Percentiles rank a stretch among this genome's conserved stretches.
Evolutionary conservation across 2,797 vertebrate genomes (phyloP).

Genomic region (Synanceia verrucosa): DNA sequence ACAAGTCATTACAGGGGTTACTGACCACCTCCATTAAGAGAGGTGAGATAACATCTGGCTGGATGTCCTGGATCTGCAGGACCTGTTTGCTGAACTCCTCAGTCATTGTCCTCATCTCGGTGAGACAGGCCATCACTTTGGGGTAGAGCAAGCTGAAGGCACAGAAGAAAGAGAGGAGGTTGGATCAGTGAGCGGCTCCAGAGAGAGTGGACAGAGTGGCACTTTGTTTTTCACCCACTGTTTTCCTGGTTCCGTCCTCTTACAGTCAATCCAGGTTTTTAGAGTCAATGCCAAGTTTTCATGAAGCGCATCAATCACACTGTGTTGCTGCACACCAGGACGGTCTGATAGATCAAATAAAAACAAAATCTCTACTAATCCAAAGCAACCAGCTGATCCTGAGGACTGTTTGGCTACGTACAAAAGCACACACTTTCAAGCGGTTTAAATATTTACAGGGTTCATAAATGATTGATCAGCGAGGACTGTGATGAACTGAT

Average conservation of each 20-base stretch:
- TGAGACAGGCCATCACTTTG: constrained; percentile 84
- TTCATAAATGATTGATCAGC: constrained; percentile 19
- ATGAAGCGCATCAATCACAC: constrained; percentile 66
- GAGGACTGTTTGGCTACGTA: not conserved
- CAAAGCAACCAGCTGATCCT: not conserved
- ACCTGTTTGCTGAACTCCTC: constrained; percentile 84
- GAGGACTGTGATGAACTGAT: not conserved
- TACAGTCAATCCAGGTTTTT: constrained; percentile 74
- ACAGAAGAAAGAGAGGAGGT: constrained; percentile 7
- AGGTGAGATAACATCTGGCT: constrained; percentile 79
- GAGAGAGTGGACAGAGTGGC: not conserved
- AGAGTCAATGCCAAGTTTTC: constrained; percentile 71
- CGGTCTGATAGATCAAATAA: constrained; percentile 61
- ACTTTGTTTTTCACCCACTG: constrained; percentile 55
- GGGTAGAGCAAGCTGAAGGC: constrained; percentile 82
- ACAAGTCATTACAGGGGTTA: constrained; percentile 33
- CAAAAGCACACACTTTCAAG: not conserved
- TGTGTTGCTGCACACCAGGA: constrained; percentile 66
- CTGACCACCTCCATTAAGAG: constrained; percentile 85
- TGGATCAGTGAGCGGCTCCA: not conserved
- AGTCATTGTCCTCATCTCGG: constrained; percentile 83
- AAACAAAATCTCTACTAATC: not conserved
- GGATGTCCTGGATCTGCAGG: constrained; percentile 84
- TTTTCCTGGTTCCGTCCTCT: constrained; percentile 65
- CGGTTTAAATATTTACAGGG: constrained; percentile 26